Percentiles rank a stretch among this genome's conserved stretches.
Evolutionary conservation across 2,113 vertebrate genomes (phyloP).

Genomic region (Phylloscopus whistleri): DNA sequence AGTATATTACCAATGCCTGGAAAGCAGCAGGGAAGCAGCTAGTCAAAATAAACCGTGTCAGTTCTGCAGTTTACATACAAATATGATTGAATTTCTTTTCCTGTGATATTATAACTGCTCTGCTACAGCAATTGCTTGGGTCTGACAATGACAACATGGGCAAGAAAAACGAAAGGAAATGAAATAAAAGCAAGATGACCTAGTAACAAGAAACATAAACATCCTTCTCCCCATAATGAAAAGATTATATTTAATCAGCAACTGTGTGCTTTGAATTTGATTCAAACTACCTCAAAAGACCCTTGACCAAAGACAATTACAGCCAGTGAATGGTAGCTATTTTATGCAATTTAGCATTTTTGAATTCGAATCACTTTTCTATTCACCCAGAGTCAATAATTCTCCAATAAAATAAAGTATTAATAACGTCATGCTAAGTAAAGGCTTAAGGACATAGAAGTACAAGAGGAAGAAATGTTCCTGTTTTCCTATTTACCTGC

Average conservation of each 20-base stretch:
- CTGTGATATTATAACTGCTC: neutral
- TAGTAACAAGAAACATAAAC: conserved; percentile 2
- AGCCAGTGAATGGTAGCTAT: neutral
- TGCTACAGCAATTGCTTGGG: neutral
- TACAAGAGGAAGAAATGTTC: conserved; percentile 42
- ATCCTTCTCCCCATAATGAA: neutral
- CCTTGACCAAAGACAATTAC: conserved; percentile 1
- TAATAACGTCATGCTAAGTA: conserved; percentile 45
- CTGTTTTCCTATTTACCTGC: conserved; percentile 13
- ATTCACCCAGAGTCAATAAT: neutral
- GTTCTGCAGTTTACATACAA: conserved; percentile 39
- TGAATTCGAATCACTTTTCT: neutral
- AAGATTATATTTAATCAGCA: neutral
- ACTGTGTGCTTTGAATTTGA: neutral
- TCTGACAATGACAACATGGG: neutral
- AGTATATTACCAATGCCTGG: conserved; percentile 15
- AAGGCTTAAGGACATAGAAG: conserved; percentile 11
- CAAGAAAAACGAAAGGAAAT: neutral
- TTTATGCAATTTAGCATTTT: neutral
- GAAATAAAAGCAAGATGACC: conserved; percentile 23
- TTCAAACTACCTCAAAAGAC: neutral
- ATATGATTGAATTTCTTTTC: conserved; percentile 12
- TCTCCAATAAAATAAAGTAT: conserved; percentile 4
- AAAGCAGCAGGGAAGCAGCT: conserved; percentile 31
- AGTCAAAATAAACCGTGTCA: conserved; percentile 37